These are phyloP conservation scores for Dyspetes luteomarginatus DNA, from an alignment of 2,888 invertebrate genomes.

Conservation along the genomic window DNA sequence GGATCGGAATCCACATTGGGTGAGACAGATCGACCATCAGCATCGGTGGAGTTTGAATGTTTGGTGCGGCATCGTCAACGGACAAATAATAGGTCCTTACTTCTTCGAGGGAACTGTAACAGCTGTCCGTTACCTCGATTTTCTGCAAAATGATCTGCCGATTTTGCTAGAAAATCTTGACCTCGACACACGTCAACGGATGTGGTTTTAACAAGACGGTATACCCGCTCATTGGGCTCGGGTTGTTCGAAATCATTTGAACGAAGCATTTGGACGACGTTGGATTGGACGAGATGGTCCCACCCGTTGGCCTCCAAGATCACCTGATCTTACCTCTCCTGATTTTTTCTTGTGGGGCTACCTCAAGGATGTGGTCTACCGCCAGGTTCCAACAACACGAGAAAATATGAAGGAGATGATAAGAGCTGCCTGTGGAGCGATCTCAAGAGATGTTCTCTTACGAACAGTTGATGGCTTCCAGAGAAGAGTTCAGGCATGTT, in stretches of 20 bases:
- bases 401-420: conserved; percentile 30
- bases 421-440: conserved; percentile 1
- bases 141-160: conserved; percentile 8
- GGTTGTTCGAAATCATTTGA: background rate
- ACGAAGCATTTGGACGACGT: conserved; percentile 3
- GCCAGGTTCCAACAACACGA: conserved; percentile 34
- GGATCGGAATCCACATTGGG: conserved; percentile 55
- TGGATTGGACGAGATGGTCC: conserved; percentile 50
- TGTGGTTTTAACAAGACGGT: conserved; percentile 30
- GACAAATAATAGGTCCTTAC: conserved; percentile 63
- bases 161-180: conserved; percentile 25
- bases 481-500: too few species aligned
- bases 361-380: conserved; percentile 13
- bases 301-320: conserved; percentile 37
- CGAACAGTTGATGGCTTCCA: too few species aligned
- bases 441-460: too few species aligned
- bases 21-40: conserved; percentile 46
- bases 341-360: conserved; percentile 22
- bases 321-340: conserved; percentile 31
- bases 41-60: conserved; percentile 55
- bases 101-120: conserved; percentile 62
- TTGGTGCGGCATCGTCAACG: conserved; percentile 55
- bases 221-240: conserved; percentile 22
- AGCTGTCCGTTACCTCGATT: conserved; percentile 61
- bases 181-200: conserved; percentile 2